Percentiles rank a stretch among this genome's conserved stretches.
These are phyloP conservation scores for Neomicropteryx cornuta DNA, from an alignment of 1,140 invertebrate species.

Conservation along the genomic window DNA sequence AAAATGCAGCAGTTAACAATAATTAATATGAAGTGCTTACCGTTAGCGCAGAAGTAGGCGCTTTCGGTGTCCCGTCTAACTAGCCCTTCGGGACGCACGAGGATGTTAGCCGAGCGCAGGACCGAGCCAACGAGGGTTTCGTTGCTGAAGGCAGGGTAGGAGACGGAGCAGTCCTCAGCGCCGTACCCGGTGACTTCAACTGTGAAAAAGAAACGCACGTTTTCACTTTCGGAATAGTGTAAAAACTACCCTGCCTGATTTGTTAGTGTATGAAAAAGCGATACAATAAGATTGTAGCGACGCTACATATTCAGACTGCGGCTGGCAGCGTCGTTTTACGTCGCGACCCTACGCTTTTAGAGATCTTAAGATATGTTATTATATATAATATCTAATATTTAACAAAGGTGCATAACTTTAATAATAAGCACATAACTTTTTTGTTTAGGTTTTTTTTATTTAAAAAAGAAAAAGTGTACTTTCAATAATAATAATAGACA, in stretches of 20 bases:
- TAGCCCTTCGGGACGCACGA: conserved; percentile 46
- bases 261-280: background rate
- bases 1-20: background rate
- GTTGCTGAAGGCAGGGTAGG: conserved; percentile 37
- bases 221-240: background rate
- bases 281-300: too few species aligned
- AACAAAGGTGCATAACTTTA: too few species aligned
- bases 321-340: too few species aligned
- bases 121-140: conserved; percentile 44
- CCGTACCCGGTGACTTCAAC: conserved; percentile 50
- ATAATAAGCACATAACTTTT: too few species aligned
- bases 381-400: too few species aligned
- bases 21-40: conserved; percentile 31
- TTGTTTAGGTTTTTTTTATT: too few species aligned
- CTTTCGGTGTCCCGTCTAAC: conserved; percentile 48
- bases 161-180: conserved; percentile 45
- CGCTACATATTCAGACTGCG: too few species aligned
- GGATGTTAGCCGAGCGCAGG: conserved; percentile 40
- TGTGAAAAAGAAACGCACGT: conserved; percentile 23
- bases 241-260: background rate
- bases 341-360: too few species aligned
- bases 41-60: conserved; percentile 56
- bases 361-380: too few species aligned
- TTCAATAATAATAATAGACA: too few species aligned
- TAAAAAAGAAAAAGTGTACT: too few species aligned